Percentiles rank a stretch among this genome's conserved stretches.
Conservation (phyloP, 2,113 vertebrate species). For the Catharus bicknelli region DNA sequence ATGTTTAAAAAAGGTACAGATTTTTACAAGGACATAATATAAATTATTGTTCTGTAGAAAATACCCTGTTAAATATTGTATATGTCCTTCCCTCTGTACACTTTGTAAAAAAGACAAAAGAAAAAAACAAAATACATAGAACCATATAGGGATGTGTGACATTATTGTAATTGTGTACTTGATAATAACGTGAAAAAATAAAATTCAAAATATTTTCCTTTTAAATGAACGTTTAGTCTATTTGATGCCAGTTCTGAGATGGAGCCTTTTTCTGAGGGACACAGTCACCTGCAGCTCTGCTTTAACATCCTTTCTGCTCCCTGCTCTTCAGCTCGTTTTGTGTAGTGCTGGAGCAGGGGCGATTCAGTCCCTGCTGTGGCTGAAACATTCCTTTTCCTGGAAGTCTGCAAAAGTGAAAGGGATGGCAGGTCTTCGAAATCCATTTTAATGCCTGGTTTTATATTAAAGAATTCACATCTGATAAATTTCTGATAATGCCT, state of each 20-base stretch:
- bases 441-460: not conserved
- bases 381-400: not conserved
- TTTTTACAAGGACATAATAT: constrained; percentile 90
- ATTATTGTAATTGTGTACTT: constrained; percentile 94
- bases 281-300: not conserved
- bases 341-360: not conserved
- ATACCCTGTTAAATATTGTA: constrained; percentile 91
- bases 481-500: not conserved
- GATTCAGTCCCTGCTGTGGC: not conserved
- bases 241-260: constrained; percentile 68
- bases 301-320: constrained; percentile 26
- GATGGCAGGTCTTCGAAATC: not conserved
- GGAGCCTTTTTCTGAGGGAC: constrained; percentile 43
- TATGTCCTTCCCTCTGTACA: constrained; percentile 91
- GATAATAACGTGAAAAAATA: constrained; percentile 93
- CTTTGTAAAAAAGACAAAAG: constrained; percentile 88
- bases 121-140: constrained; percentile 80
- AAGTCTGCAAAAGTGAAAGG: not conserved
- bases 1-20: constrained; percentile 91
- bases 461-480: not conserved
- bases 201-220: constrained; percentile 94
- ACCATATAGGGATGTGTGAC: constrained; percentile 89
- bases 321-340: not conserved
- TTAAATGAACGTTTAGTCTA: constrained; percentile 74
- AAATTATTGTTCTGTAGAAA: constrained; percentile 99